These are phyloP conservation scores for Zelleria hepariella DNA, from an alignment of 2,888 invertebrate species.

Conservation along the genomic window DNA sequence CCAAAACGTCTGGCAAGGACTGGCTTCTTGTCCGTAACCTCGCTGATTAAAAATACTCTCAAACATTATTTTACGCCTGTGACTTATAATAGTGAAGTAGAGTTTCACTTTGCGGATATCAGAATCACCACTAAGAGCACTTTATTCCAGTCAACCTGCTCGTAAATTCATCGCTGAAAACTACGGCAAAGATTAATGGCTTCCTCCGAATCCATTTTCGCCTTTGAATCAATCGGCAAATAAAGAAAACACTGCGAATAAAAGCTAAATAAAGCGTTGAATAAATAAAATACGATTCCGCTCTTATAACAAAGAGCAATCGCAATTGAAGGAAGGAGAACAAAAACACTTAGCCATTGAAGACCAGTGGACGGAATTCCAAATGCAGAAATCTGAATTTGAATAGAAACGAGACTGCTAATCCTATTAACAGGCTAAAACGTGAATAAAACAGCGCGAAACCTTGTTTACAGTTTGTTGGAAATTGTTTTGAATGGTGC, in stretches of 20 bases:
- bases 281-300: not conserved
- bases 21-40: no score
- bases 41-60: no score
- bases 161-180: not conserved
- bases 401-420: constrained; percentile 19
- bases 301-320: not conserved
- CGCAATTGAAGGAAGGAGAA: not conserved
- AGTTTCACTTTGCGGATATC: no score
- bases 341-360: not conserved
- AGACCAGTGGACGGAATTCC: constrained; percentile 14
- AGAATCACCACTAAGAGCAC: no score
- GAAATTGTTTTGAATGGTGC: not conserved
- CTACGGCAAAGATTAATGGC: not conserved
- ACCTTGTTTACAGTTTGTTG: not conserved
- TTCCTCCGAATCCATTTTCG: not conserved
- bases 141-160: no score
- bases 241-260: not conserved
- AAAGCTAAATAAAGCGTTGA: not conserved
- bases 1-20: no score
- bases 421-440: constrained; percentile 2
- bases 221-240: not conserved
- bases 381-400: constrained; percentile 44
- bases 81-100: no score
- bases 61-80: no score
- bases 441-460: not conserved